Base-by-base conservation (phyloP, 1,140 invertebrate genomes). In the Stegodyphus dumicola region DNA sequence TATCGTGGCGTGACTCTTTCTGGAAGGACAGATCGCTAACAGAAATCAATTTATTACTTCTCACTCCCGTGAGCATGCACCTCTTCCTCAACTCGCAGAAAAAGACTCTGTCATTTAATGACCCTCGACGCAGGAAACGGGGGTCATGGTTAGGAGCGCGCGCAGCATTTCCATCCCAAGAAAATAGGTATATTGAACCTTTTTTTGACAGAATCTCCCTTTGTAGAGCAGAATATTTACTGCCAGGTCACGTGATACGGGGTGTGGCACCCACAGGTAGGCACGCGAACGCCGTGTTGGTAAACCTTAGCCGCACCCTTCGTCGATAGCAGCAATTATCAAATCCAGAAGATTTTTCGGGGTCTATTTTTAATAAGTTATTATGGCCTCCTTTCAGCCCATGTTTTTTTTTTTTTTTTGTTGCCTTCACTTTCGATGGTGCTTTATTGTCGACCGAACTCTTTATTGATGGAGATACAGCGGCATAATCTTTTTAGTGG, bases 191-290 rank as follows among this genome's bases (percentile, higher is more conserved):
- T 73, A 73, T 49, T 73, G 70, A 73, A 73, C 73, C 53, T 75
- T 75, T 75, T 60, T 53, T 60, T 60, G 9, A 60, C 15, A 60
- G 9, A 60, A 60, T 17, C 10, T 33, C 17, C 73, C 56, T 75
- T 75, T 75, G 73, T 75, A 33, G 53, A 33, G 18, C 10, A 56
- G 73, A 75, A 75, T 75, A 75, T 75, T 75, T 75, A 75, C 73
- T 54, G 54, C 73, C 73, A 33, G 52, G 54, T 75, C 73, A 75
- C 73, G 73, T 75, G 73, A 75, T 56, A 74, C 15, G 52, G 70
- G 73, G 73, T 75, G 73, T 75, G 73, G 73, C 56, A 10, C 73
- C 73, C 18, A 60, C 56, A 75, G 73, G 73, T 56, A 54, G 53
- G 73, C 73, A 75, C 73, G 73, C 73, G 73, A 75, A 18, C 15